Conservation (phyloP, 2,888 invertebrate genomes). For the Tetramorium bicarinatum region DNA sequence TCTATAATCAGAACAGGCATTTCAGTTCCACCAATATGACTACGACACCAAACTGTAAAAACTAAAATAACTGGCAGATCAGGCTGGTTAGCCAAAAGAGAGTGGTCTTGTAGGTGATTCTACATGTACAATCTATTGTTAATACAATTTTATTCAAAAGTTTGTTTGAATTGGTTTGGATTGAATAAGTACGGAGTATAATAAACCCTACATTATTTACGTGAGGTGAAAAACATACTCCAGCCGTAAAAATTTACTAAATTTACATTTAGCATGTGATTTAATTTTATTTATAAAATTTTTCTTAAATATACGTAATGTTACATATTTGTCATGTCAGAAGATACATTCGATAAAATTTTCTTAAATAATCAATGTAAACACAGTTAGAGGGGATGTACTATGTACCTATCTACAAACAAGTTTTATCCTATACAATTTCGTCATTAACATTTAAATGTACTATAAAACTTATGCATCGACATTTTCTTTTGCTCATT, state of each 20-base stretch:
- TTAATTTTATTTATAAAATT: neutral
- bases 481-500: too few species aligned
- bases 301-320: neutral
- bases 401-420: neutral
- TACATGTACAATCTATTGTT: neutral
- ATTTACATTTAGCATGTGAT: neutral
- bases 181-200: neutral
- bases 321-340: neutral
- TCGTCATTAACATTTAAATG: neutral
- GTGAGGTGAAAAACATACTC: too few species aligned
- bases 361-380: neutral
- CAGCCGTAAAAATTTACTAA: too few species aligned
- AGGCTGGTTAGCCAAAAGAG: neutral
- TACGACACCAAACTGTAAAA: neutral
- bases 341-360: neutral
- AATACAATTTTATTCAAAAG: neutral
- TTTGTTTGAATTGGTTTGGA: neutral
- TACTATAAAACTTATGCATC: neutral
- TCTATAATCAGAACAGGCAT: neutral
- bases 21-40: neutral
- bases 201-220: too few species aligned
- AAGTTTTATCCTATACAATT: neutral
- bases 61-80: neutral
- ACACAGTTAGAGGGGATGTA: neutral
- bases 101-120: neutral